A percentile compares a stretch with the other conserved stretches of the same genome.
These are phyloP conservation scores for Hippasteria phrygiana DNA, from an alignment of 53 echinoderm and acorn worm species.

Conservation along the genomic window DNA sequence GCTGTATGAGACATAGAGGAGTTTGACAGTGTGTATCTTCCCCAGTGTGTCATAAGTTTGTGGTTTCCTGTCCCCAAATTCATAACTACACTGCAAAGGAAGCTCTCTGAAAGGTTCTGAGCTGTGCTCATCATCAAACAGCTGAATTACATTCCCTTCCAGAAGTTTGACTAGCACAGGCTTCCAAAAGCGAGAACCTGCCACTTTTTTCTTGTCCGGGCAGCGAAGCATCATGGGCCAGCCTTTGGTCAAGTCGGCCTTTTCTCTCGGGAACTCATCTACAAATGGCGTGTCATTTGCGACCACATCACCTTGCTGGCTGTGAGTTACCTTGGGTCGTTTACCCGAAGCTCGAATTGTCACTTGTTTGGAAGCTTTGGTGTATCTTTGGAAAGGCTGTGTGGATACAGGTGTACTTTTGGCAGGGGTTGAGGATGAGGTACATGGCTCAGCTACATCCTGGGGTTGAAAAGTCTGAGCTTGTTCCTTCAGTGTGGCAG, in stretches of 20 bases:
- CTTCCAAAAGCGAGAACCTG: conserved; percentile 91
- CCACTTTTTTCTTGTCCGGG: conserved; percentile 92
- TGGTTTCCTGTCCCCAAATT: conserved; percentile 72
- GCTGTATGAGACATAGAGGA: conserved; percentile 88
- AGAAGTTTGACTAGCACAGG: conserved; percentile 82
- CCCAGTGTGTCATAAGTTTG: conserved; percentile 83
- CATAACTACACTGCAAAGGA: conserved; percentile 90
- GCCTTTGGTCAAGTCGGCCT: conserved; percentile 73
- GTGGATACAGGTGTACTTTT: conserved; percentile 33
- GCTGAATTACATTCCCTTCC: conserved; percentile 84
- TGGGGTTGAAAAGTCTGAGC: conserved; percentile 17
- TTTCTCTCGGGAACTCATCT: conserved; percentile 80
- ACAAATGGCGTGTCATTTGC: conserved; percentile 50
- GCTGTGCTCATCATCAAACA: conserved; percentile 65
- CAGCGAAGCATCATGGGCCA: conserved; percentile 89
- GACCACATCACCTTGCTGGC: conserved; percentile 9
- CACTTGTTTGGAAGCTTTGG: conserved; percentile 38
- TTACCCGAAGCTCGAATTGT: conserved; percentile 52
- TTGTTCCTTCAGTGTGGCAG: conserved; percentile 30
- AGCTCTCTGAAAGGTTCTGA: conserved; percentile 89
- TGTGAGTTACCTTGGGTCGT: conserved; percentile 28
- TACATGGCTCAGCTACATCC: conserved; percentile 15
- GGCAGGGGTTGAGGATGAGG: conserved; percentile 34
- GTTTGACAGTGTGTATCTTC: conserved; percentile 92
- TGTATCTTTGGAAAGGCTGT: conserved; percentile 51